A percentile compares a stretch with the other conserved stretches of the same genome.
Conservation (phyloP, 2,888 invertebrate genomes). For the Hesperia comma region DNA sequence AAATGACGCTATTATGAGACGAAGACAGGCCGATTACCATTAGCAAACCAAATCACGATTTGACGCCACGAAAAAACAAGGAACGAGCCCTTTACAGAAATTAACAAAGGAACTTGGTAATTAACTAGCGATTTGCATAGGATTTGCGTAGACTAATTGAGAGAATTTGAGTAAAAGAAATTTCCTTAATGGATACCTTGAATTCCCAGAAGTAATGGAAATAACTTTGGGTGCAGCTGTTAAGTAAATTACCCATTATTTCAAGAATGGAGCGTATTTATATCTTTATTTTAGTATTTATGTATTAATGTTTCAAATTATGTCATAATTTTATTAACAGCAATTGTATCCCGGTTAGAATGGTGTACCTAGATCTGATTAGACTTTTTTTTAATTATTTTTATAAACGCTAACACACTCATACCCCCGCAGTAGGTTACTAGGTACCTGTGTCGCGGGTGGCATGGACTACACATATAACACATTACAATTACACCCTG, state of each 20-base stretch:
- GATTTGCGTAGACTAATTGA: constrained; percentile 66
- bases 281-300: not conserved
- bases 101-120: constrained; percentile 60
- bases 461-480: too few species aligned
- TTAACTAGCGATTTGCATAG: constrained; percentile 69
- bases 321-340: too few species aligned
- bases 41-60: constrained; percentile 36
- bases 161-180: constrained; percentile 53
- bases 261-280: not conserved
- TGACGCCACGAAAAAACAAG: constrained; percentile 33
- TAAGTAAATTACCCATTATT: constrained; percentile 25
- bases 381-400: too few species aligned
- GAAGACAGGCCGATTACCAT: constrained; percentile 19
- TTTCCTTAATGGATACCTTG: constrained; percentile 40
- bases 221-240: constrained; percentile 30
- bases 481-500: too few species aligned
- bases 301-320: too few species aligned
- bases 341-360: too few species aligned
- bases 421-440: too few species aligned
- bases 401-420: too few species aligned
- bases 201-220: constrained; percentile 37
- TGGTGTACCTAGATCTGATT: too few species aligned
- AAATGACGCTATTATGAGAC: constrained; percentile 5
- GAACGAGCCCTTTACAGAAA: constrained; percentile 52
- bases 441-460: too few species aligned